phyloP scores from a whole-genome alignment of 2,113 vertebrate species.

The Microtus oregoni region DNA sequence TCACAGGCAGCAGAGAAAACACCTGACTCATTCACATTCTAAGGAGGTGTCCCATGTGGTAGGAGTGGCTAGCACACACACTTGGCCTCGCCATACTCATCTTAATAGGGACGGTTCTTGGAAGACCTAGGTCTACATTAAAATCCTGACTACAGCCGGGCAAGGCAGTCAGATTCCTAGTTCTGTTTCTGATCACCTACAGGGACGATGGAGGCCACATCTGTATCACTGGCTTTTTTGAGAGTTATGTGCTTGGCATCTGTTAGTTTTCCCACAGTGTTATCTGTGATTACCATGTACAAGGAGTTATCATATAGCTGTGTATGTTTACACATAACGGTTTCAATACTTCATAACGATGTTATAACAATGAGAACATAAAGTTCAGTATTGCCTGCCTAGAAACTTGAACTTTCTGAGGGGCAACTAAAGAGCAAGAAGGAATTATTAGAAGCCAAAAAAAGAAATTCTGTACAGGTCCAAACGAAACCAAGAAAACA shows the following conservation, averaged over 20 bases:
- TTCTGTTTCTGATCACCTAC: background rate
- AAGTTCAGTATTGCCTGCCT: background rate
- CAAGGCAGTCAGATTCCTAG: background rate
- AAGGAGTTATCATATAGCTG: slow-evolving; percentile 13
- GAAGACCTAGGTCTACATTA: background rate
- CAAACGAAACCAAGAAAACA: background rate
- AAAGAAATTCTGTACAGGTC: background rate
- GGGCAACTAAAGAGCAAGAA: background rate
- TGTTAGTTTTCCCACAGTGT: background rate
- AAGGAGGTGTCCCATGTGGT: background rate
- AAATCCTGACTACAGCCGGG: background rate
- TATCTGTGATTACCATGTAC: background rate
- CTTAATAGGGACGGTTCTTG: background rate
- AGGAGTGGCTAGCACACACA: background rate
- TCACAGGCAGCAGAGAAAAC: background rate
- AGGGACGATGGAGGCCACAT: background rate
- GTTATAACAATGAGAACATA: slow-evolving; percentile 4
- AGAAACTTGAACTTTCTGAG: slow-evolving; percentile 22
- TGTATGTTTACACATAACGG: background rate
- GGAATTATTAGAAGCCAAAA: slow-evolving; percentile 29
- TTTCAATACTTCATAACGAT: background rate
- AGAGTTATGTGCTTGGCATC: background rate
- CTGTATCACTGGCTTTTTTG: background rate
- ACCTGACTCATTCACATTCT: background rate
- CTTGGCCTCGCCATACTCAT: background rate